Percentiles rank a stretch among this genome's conserved stretches.
These are phyloP conservation scores for Mormyrus lacerda DNA, from an alignment of 2,113 vertebrate species.

Conservation along the genomic window DNA sequence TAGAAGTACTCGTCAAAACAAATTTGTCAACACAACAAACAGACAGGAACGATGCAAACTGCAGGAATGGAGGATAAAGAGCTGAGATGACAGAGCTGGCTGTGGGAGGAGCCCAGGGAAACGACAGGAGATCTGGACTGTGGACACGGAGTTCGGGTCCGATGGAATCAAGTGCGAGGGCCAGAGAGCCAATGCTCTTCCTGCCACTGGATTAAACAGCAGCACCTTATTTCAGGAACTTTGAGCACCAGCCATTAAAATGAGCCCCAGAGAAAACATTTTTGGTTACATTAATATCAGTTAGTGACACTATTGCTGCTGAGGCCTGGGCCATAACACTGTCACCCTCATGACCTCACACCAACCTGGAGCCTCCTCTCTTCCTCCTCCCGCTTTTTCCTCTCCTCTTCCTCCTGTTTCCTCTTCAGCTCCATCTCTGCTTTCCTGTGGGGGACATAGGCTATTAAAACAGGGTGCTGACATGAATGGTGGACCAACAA, in stretches of 20 bases:
- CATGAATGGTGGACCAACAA: not conserved
- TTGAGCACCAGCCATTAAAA: not conserved
- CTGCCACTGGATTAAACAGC: not conserved
- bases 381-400: slow-evolving; percentile 86
- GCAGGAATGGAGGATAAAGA: not conserved
- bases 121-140: not conserved
- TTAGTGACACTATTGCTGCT: not conserved
- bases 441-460: slow-evolving; percentile 64
- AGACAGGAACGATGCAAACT: not conserved
- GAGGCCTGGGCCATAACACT: not conserved
- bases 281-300: not conserved
- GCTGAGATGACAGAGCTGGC: not conserved
- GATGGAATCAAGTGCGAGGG: not conserved
- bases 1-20: not conserved
- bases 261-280: not conserved
- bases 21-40: not conserved
- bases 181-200: not conserved
- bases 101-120: not conserved
- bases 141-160: not conserved
- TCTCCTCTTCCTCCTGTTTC: slow-evolving; percentile 86
- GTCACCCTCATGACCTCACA: not conserved
- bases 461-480: not conserved
- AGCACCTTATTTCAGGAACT: not conserved
- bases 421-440: slow-evolving; percentile 89
- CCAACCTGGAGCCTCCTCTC: slow-evolving; percentile 80